Percentiles rank a stretch among this genome's conserved stretches.
These are phyloP conservation scores for Maniola jurtina DNA, from an alignment of 1,140 invertebrate species.

Conservation along the genomic window DNA sequence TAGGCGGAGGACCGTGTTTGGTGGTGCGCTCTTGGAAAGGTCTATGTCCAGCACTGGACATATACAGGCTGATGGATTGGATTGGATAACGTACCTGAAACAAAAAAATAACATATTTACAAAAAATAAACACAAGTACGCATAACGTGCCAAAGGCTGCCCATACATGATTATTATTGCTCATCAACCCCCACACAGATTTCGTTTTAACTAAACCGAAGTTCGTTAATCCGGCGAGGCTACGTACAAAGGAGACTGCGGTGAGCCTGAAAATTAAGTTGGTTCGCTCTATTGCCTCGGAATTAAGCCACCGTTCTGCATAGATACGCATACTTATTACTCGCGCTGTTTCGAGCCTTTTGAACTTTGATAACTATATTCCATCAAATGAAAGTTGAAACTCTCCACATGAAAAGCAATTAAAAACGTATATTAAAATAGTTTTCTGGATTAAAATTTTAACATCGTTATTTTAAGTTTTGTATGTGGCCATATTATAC, in stretches of 20 bases:
- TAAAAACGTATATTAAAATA: background rate
- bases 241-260: slow-evolving; percentile 68
- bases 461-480: background rate
- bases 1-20: no score
- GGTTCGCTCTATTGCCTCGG: slow-evolving; percentile 67
- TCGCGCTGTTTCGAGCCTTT: slow-evolving; percentile 15
- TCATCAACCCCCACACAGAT: slow-evolving; percentile 28
- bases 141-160: background rate
- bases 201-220: slow-evolving; percentile 47
- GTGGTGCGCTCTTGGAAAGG: no score
- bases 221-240: slow-evolving; percentile 58
- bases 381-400: background rate
- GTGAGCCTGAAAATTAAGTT: slow-evolving; percentile 74
- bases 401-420: background rate
- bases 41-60: no score
- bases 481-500: no score
- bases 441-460: background rate
- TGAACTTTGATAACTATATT: slow-evolving; percentile 16
- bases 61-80: no score
- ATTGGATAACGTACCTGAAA: no score
- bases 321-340: slow-evolving; percentile 28
- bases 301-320: slow-evolving; percentile 51
- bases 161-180: slow-evolving; percentile 18
- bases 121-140: background rate
- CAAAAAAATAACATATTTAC: no score